Conservation (phyloP, 2,113 vertebrate genomes). For the Danionella cerebrum region DNA sequence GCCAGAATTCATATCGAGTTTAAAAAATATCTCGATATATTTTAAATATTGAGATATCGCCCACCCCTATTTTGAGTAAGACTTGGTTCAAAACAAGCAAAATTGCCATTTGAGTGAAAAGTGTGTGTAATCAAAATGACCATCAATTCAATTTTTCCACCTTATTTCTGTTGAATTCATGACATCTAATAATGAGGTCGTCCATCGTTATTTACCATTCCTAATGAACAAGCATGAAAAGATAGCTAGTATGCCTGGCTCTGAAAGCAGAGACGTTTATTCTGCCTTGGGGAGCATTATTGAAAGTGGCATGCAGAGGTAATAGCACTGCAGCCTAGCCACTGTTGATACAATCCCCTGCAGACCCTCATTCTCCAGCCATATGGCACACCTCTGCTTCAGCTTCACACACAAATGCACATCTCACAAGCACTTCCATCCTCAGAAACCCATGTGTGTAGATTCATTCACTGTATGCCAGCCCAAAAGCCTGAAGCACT, state of each 20-base stretch:
- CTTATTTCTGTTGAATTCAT: background rate
- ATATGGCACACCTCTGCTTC: slow-evolving; percentile 51
- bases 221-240: slow-evolving; percentile 17
- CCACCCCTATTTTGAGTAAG: too few relatives aligned
- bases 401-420: slow-evolving; percentile 7
- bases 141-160: too few relatives aligned
- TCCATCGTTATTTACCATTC: slow-evolving; percentile 24
- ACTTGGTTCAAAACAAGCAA: too few relatives aligned
- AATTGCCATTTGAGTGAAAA: too few relatives aligned
- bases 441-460: background rate
- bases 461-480: background rate
- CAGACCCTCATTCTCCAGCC: slow-evolving; percentile 49
- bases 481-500: background rate
- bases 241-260: slow-evolving; percentile 27
- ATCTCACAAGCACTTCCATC: background rate
- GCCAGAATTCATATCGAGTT: too few relatives aligned
- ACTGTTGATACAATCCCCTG: slow-evolving; percentile 47
- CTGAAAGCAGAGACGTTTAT: slow-evolving; percentile 41
- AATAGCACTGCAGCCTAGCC: slow-evolving; percentile 26
- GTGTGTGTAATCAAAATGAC: too few relatives aligned
- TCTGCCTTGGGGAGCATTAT: slow-evolving; percentile 40
- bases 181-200: too few relatives aligned
- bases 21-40: too few relatives aligned
- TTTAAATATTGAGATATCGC: too few relatives aligned
- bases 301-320: slow-evolving; percentile 24